Evolutionary conservation across 2,797 vertebrate genomes (phyloP).

Genomic region (Melanotaenia boesemani): DNA sequence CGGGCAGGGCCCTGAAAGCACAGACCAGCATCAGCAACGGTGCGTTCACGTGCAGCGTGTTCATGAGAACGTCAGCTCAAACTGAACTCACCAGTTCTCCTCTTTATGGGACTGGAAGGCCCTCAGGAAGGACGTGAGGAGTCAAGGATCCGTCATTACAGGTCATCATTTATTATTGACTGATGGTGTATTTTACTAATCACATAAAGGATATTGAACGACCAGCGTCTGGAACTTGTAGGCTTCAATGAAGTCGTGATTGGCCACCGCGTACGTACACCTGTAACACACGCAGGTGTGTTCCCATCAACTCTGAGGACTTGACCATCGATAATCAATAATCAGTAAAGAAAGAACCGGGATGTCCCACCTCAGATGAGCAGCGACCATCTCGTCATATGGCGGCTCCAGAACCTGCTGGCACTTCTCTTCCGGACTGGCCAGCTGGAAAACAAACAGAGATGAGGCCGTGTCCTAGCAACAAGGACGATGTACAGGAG

Average conservation of each 20-base stretch:
- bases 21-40: neutral
- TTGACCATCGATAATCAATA: neutral
- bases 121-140: constrained; percentile 89
- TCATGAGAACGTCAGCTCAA: neutral
- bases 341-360: neutral
- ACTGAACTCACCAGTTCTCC: constrained; percentile 92
- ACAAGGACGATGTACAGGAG: neutral
- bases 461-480: constrained; percentile 11
- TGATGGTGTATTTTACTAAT: neutral
- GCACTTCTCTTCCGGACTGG: constrained; percentile 86
- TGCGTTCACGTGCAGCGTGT: neutral
- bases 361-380: constrained; percentile 90
- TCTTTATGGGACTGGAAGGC: constrained; percentile 97
- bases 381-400: constrained; percentile 97
- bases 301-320: neutral
- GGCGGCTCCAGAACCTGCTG: constrained; percentile 95
- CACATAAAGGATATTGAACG: constrained; percentile 94
- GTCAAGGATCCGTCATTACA: constrained; percentile 77
- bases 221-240: constrained; percentile 97
- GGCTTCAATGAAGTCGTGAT: constrained; percentile 96
- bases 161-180: neutral
- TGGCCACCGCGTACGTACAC: constrained; percentile 92
- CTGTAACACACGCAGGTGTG: constrained; percentile 77
- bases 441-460: constrained; percentile 56
- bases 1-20: constrained; percentile 88